Evolutionary conservation across 2,888 invertebrate species (phyloP).

Genomic region (Cryptosula pallasiana): DNA sequence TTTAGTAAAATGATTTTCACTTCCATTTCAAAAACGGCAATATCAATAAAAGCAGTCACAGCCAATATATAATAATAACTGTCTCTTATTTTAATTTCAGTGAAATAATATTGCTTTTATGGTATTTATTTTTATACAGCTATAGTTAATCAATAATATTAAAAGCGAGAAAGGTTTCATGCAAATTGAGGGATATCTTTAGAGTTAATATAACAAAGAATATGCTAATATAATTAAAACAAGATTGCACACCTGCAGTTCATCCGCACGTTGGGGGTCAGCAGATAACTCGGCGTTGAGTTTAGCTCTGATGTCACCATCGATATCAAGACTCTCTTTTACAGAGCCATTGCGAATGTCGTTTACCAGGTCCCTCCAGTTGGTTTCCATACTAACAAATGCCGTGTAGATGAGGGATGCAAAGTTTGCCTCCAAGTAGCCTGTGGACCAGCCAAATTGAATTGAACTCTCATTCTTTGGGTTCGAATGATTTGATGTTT

Average conservation of each 20-base stretch:
- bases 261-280: constrained; percentile 39
- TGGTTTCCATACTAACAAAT: constrained; percentile 36
- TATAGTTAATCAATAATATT: neutral
- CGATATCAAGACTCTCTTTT: constrained; percentile 35
- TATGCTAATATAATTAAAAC: neutral
- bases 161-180: too few relatives aligned
- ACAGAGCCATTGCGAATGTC: constrained; percentile 42
- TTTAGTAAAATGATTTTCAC: too few relatives aligned
- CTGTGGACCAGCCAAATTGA: too few relatives aligned
- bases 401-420: constrained; percentile 43
- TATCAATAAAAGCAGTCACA: too few relatives aligned
- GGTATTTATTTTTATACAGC: neutral
- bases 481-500: too few relatives aligned
- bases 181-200: too few relatives aligned
- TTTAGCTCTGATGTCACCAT: constrained; percentile 33
- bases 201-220: neutral
- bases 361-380: constrained; percentile 35
- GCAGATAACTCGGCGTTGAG: constrained; percentile 37
- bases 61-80: too few relatives aligned
- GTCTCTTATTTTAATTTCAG: too few relatives aligned
- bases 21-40: too few relatives aligned
- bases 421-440: constrained; percentile 39
- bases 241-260: constrained; percentile 31
- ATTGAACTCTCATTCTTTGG: too few relatives aligned
- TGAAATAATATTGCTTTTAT: too few relatives aligned